Conservation (phyloP, 2,797 vertebrate species). For the Lates japonicus region DNA sequence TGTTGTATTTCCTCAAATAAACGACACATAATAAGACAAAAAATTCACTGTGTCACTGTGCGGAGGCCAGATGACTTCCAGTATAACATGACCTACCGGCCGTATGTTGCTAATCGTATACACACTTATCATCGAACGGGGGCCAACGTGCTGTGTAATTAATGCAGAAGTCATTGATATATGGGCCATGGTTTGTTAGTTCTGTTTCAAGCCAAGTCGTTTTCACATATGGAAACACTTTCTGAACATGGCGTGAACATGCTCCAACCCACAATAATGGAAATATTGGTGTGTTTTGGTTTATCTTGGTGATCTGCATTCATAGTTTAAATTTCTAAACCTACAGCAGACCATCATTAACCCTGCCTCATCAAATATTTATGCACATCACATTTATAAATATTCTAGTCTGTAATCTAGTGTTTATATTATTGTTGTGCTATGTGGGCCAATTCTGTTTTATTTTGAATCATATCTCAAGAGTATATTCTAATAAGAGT, state of each 20-base stretch:
- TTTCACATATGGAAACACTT: slow-evolving; percentile 20
- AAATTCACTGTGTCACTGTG: slow-evolving; percentile 28
- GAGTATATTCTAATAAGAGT: background rate
- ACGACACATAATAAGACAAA: slow-evolving; percentile 39
- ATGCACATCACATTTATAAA: background rate
- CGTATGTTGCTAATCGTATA: slow-evolving; percentile 54
- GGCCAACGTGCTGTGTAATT: slow-evolving; percentile 47
- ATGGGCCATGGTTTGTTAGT: slow-evolving; percentile 15
- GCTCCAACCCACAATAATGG: background rate
- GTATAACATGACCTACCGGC: slow-evolving; percentile 36
- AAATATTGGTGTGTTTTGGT: background rate
- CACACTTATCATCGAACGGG: slow-evolving; percentile 22
- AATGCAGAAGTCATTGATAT: slow-evolving; percentile 35
- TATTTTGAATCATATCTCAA: background rate
- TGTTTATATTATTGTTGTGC: background rate
- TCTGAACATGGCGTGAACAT: background rate
- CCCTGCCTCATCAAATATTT: background rate
- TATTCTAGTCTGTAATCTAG: background rate
- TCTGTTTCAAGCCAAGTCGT: slow-evolving; percentile 3
- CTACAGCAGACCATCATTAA: background rate
- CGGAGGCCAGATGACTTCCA: slow-evolving; percentile 48
- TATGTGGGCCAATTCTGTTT: background rate
- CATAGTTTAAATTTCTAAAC: no score
- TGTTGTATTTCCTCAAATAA: slow-evolving; percentile 3
- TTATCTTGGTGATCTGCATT: background rate